Base-by-base conservation (phyloP, 1,140 invertebrate genomes). In the Tetranychus urticae region DNA sequence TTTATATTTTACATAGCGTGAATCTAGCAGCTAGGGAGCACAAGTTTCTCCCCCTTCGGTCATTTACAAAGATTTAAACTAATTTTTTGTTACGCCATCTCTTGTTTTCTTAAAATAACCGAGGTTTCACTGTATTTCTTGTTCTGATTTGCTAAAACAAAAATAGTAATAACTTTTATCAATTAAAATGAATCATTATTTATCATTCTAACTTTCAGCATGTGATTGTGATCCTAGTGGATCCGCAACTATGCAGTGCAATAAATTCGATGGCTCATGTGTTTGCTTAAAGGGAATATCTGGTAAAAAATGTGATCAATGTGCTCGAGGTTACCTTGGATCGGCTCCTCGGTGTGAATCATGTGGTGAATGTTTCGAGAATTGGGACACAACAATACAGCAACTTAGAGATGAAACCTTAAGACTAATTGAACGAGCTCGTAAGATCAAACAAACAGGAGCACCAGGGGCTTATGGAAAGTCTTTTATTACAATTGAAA, bases 311-410 rank as follows among this genome's bases (percentile, higher is more conserved):
- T 99, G 96, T 74, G 87, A 98, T 70, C 77, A 81, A 65, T 99
- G 96, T 75, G 91, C 86, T 48, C 78, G 93, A 61, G 93, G 96
- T 33, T 97, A 85, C 67, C 80, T 86, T 47, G 94, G 94, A 8
- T 73, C 80, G 48, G 84, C 90, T 46, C 93, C 93, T 0, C 76
- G 83, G 66, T 99, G 96, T 70, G 76, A 79, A 48, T 82, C 90
- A 0, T 99, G 96, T 74, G 96, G 94, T 12, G 94, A 98, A 72
- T 99, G 96, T 75, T 99, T 98, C 72, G 85, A 96, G 69, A 96
- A 94, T 71, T 99, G 96, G 96, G 92, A 98, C 74, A 65, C 78
- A 48, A 85, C 93, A 64, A 78, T 99, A 37, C 77, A 79, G 62
- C 81, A 82, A 56, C 74, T 88, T 3, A 75, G 77, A 73, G 74